A percentile compares a stretch with the other conserved stretches of the same genome.
Evolutionary conservation across 2,797 vertebrate genomes (phyloP).

Genomic region (Phrynocephalus forsythii): DNA sequence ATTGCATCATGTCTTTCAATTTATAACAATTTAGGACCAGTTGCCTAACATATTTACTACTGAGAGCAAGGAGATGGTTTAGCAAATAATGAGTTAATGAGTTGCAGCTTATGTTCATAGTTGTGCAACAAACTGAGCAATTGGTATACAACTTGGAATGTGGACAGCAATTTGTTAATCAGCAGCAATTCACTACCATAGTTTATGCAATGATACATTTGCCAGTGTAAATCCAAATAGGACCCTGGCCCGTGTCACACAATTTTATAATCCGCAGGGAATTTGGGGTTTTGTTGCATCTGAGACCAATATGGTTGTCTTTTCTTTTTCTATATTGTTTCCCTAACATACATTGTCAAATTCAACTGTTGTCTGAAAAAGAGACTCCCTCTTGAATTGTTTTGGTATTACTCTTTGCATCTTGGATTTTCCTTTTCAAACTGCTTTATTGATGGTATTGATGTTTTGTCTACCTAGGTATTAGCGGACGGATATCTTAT

Average conservation of each 20-base stretch:
- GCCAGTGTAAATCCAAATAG: too few relatives aligned
- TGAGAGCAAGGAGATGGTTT: neutral
- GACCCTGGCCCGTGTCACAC: too few relatives aligned
- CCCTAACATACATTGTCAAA: neutral
- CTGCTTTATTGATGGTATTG: conserved; percentile 54
- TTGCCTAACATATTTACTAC: neutral
- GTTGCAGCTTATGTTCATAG: too few relatives aligned
- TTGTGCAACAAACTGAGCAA: too few relatives aligned
- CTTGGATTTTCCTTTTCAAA: conserved; percentile 33
- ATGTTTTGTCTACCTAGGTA: conserved; percentile 83
- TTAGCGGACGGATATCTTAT: conserved; percentile 98
- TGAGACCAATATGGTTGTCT: neutral
- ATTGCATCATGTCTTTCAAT: neutral
- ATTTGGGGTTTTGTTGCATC: neutral
- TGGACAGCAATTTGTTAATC: too few relatives aligned
- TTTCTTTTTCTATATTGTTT: neutral
- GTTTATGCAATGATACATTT: too few relatives aligned
- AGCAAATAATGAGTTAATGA: neutral
- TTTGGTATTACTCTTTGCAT: conserved; percentile 29
- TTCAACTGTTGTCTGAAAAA: neutral
- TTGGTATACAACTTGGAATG: too few relatives aligned
- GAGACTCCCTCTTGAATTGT: conserved; percentile 38
- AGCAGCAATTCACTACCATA: too few relatives aligned
- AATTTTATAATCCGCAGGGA: neutral
- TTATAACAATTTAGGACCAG: neutral